phyloP scores from a whole-genome alignment of 2,113 vertebrate species.

The Poeciliopsis retropinna region DNA sequence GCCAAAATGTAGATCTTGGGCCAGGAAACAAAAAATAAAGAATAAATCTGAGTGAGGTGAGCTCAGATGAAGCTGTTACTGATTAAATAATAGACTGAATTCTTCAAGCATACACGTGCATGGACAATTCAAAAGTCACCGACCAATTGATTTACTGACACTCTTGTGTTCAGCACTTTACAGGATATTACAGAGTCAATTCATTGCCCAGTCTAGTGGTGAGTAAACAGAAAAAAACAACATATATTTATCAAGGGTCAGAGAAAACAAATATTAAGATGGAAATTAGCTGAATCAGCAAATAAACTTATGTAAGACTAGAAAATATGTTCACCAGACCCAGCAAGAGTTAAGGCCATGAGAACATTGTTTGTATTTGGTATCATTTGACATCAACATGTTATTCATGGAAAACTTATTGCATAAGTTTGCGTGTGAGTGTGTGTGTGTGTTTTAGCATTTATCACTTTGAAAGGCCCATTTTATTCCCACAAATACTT shows the following conservation, averaged over 20 bases:
- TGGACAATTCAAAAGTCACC: background rate
- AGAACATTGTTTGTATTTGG: slow-evolving; percentile 38
- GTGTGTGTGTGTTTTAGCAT: background rate
- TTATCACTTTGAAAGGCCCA: no score
- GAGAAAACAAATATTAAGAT: slow-evolving; percentile 16
- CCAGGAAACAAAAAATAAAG: background rate
- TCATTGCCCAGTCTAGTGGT: background rate
- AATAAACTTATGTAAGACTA: slow-evolving; percentile 31
- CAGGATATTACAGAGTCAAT: background rate
- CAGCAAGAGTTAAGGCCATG: slow-evolving; percentile 33
- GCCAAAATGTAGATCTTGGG: background rate
- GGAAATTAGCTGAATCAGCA: slow-evolving; percentile 37
- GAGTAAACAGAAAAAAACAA: background rate
- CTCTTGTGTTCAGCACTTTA: background rate
- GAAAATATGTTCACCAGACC: slow-evolving; percentile 21
- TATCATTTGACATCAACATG: slow-evolving; percentile 11
- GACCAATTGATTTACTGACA: background rate
- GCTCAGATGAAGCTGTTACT: background rate
- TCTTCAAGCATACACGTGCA: background rate
- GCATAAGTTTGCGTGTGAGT: background rate
- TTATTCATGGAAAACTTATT: slow-evolving; percentile 5
- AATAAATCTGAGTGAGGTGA: no score
- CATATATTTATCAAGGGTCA: background rate
- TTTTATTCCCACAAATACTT: no score
- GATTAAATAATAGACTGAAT: background rate